Conservation (phyloP, 2,113 vertebrate genomes). For the Protobothrops mucrosquamatus region DNA sequence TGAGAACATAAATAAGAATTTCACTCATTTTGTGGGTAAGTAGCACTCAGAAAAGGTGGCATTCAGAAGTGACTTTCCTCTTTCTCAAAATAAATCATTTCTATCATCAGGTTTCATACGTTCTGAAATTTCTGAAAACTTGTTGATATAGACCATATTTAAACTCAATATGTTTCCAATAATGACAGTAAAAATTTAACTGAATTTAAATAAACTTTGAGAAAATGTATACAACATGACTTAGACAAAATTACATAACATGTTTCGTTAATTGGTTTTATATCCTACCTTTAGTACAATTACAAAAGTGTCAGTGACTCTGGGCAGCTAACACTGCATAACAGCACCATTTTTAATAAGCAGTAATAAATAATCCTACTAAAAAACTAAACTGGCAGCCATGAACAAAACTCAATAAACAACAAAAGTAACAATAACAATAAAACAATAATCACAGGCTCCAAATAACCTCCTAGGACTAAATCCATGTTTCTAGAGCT, state of each 20-base stretch:
- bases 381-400: background rate
- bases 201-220: constrained; percentile 27
- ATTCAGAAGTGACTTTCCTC: constrained; percentile 51
- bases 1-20: constrained; percentile 5
- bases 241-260: background rate
- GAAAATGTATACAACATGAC: background rate
- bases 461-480: background rate
- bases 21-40: background rate
- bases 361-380: background rate
- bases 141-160: constrained; percentile 20
- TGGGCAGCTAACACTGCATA: background rate
- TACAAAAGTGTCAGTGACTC: background rate
- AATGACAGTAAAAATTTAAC: constrained; percentile 49
- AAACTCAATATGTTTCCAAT: constrained; percentile 17
- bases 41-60: constrained; percentile 27
- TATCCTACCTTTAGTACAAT: background rate
- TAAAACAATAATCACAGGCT: background rate
- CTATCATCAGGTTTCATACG: constrained; percentile 40
- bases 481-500: background rate
- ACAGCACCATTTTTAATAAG: background rate
- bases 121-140: constrained; percentile 38
- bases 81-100: constrained; percentile 35
- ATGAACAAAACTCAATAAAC: background rate
- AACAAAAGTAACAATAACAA: background rate
- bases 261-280: background rate